phyloP scores from a whole-genome alignment of 2,888 invertebrate species.

The Hypselothyrea guttata region DNA sequence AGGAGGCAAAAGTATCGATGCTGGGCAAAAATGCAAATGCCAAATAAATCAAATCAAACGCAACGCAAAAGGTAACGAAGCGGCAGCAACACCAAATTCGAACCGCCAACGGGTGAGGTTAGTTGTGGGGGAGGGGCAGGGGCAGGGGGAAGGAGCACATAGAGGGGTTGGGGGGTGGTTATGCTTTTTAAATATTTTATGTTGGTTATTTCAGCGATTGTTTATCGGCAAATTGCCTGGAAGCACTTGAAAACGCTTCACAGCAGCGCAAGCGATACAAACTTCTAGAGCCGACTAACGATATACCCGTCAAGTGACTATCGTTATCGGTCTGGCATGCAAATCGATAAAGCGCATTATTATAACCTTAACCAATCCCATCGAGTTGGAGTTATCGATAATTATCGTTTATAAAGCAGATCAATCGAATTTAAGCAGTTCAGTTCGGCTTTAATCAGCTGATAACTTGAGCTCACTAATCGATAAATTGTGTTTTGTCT shows the following conservation, averaged over 20 bases:
- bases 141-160: background rate
- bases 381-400: no score
- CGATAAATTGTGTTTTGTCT: no score
- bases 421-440: no score
- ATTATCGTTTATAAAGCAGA: no score
- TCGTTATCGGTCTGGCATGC: no score
- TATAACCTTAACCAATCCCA: no score
- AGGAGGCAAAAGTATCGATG: background rate
- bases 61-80: constrained; percentile 78
- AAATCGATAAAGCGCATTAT: no score
- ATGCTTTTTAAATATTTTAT: constrained; percentile 74
- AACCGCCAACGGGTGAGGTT: constrained; percentile 55
- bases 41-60: constrained; percentile 75
- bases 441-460: no score
- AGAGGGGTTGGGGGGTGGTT: background rate
- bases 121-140: background rate
- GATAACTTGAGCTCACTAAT: no score
- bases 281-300: background rate
- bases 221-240: constrained; percentile 80
- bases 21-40: constrained; percentile 69
- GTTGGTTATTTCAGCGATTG: constrained; percentile 74
- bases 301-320: no score
- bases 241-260: constrained; percentile 80
- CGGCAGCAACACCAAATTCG: constrained; percentile 75
- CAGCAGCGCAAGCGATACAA: constrained; percentile 1